Evolutionary conservation across 2,888 invertebrate genomes (phyloP).

Genomic region (Oscheius sp.): DNA sequence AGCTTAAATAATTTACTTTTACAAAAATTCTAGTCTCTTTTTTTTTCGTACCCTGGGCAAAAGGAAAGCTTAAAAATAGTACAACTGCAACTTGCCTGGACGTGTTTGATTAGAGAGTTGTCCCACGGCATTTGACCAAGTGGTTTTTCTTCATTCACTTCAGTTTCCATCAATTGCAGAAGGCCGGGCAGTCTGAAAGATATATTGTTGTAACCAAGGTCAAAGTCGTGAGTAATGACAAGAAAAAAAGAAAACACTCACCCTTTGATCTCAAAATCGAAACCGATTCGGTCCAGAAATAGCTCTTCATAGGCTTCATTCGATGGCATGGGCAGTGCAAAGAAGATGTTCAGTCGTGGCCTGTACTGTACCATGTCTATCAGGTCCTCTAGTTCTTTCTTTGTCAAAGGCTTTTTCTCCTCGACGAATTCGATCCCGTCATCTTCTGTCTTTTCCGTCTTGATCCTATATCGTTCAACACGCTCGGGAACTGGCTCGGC

Average conservation of each 20-base stretch:
- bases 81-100: not conserved
- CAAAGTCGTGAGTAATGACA: not conserved
- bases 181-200: conserved; percentile 20
- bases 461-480: not conserved
- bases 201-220: not conserved
- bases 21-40: no score
- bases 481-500: not conserved
- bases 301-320: not conserved
- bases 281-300: not conserved
- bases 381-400: no score
- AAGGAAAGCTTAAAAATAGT: no score
- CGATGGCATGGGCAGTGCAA: not conserved
- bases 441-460: not conserved
- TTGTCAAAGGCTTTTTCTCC: not conserved
- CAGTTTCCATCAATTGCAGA: conserved; percentile 12
- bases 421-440: not conserved
- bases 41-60: no score
- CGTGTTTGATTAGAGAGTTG: not conserved
- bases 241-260: not conserved
- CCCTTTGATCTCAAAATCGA: conserved; percentile 22
- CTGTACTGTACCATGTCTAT: not conserved
- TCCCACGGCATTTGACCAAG: not conserved
- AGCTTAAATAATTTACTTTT: not conserved
- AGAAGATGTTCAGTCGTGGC: not conserved
- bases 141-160: not conserved